Evolutionary conservation across 2,797 vertebrate species (phyloP).

Genomic region (Sebastes kiyomatsui): DNA sequence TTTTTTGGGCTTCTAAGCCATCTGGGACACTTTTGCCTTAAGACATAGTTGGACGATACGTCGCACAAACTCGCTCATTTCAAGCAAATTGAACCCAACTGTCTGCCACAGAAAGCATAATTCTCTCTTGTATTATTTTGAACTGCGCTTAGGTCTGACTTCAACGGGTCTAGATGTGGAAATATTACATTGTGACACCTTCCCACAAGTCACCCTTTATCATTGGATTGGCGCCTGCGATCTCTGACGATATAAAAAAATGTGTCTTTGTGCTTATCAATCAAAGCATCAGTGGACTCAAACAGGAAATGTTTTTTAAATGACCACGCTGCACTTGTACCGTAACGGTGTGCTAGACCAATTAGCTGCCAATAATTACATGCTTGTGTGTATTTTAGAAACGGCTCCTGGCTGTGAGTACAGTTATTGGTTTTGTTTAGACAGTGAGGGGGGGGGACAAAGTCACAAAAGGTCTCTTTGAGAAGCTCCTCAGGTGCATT

Average conservation of each 20-base stretch:
- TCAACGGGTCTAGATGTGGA: constrained; percentile 11
- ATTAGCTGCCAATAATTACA: constrained; percentile 77
- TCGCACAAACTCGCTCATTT: neutral
- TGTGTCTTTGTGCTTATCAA: constrained; percentile 75
- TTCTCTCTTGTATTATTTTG: neutral
- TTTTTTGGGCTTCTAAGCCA: too few relatives aligned
- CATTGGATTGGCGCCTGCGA: constrained; percentile 22
- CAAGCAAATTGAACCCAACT: neutral
- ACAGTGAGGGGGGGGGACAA: constrained; percentile 21
- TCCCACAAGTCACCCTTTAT: constrained; percentile 16
- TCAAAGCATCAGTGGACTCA: constrained; percentile 62
- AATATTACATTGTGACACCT: constrained; percentile 40
- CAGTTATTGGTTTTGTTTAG: constrained; percentile 51
- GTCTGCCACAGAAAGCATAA: neutral
- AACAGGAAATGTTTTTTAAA: constrained; percentile 82
- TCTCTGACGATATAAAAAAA: constrained; percentile 47
- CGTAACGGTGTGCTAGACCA: constrained; percentile 64
- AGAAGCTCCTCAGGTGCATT: constrained; percentile 66
- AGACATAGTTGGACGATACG: neutral
- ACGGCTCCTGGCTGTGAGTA: constrained; percentile 63
- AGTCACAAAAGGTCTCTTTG: constrained; percentile 70
- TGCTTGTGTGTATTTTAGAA: constrained; percentile 70
- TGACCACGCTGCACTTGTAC: constrained; percentile 67
- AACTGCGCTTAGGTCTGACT: constrained; percentile 2
- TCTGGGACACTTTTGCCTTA: neutral